Conservation (phyloP, 2,113 vertebrate species). For the Apteryx owenii region DNA sequence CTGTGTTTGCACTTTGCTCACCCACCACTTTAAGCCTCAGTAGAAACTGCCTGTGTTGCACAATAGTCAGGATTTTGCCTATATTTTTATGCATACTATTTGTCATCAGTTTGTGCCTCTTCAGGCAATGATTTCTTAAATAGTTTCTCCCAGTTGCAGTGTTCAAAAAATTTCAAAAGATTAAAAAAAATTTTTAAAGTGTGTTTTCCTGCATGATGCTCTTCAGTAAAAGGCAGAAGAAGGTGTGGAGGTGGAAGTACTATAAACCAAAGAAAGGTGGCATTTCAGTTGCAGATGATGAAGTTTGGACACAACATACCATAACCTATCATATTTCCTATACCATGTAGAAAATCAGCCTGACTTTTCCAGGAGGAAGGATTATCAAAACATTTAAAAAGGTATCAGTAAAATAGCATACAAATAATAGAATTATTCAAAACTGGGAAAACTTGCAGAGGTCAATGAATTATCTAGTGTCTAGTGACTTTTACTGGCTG, state of each 20-base stretch:
- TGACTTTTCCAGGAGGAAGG: background rate
- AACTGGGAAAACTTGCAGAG: background rate
- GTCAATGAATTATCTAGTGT: background rate
- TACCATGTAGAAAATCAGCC: background rate
- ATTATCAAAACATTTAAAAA: background rate
- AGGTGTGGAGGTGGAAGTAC: background rate
- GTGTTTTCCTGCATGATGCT: background rate
- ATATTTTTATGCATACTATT: constrained; percentile 19
- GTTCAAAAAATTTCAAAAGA: background rate
- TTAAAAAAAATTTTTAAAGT: background rate
- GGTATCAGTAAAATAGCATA: background rate
- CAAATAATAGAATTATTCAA: background rate
- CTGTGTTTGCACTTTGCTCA: background rate
- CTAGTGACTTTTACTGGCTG: background rate
- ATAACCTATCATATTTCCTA: background rate
- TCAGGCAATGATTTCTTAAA: background rate
- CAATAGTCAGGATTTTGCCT: constrained; percentile 23
- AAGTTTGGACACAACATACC: background rate
- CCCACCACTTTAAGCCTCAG: background rate
- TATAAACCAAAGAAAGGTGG: constrained; percentile 8
- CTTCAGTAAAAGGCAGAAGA: constrained; percentile 5
- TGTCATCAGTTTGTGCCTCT: constrained; percentile 15
- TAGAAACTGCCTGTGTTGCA: constrained; percentile 7
- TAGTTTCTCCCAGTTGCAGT: constrained; percentile 22
- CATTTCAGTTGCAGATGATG: background rate